These are phyloP conservation scores for Nasonia vitripennis DNA, from an alignment of 1,140 invertebrate species.

Conservation along the genomic window DNA sequence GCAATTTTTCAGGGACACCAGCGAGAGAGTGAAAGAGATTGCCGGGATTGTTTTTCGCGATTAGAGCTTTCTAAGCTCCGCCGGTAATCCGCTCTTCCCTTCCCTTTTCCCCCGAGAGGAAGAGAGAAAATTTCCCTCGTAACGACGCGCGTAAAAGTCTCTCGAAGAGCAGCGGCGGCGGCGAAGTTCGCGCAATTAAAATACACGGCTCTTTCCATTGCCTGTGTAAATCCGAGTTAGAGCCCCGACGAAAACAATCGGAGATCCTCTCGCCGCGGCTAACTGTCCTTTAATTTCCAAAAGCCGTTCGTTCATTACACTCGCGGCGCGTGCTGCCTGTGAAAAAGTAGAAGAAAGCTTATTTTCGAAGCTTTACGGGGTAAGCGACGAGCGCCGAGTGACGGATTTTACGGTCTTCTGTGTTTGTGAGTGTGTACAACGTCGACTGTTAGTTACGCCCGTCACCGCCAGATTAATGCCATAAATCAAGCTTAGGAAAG, in stretches of 20 bases:
- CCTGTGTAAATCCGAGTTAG: conserved; percentile 31
- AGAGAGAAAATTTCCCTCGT: too few relatives aligned
- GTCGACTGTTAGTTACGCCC: not conserved
- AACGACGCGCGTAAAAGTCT: too few relatives aligned
- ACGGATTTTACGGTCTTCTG: not conserved
- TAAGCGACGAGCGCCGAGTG: not conserved
- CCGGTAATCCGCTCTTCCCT: not conserved
- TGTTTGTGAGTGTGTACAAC: not conserved
- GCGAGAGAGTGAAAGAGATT: not conserved
- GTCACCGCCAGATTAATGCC: not conserved
- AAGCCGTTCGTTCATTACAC: not conserved
- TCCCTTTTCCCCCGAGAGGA: too few relatives aligned
- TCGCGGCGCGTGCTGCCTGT: not conserved
- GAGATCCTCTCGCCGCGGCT: not conserved
- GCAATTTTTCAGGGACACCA: not conserved
- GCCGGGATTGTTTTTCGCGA: not conserved
- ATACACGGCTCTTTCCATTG: not conserved
- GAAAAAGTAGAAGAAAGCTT: not conserved
- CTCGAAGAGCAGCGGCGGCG: too few relatives aligned
- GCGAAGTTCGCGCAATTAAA: not conserved
- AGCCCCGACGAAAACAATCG: not conserved
- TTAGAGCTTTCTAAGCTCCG: not conserved
- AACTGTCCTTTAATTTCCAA: conserved; percentile 14
- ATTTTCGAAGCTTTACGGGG: not conserved
- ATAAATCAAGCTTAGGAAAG: conserved; percentile 4